Evolutionary conservation across 1,140 invertebrate species (phyloP).

Genomic region (Sycobia sp.): DNA sequence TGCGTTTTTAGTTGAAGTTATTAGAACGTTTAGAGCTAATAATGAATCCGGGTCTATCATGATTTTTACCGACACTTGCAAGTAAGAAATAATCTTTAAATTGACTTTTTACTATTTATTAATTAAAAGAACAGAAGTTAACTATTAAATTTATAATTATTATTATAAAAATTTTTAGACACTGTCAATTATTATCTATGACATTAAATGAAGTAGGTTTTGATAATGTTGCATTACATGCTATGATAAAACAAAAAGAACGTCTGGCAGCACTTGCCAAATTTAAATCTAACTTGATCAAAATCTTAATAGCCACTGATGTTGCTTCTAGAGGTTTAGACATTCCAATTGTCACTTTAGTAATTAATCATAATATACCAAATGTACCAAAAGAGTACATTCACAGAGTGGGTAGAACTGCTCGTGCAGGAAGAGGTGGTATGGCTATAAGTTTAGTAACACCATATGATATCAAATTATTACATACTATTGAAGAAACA

Average conservation of each 20-base stretch:
- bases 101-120: constrained; percentile 8
- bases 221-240: constrained; percentile 85
- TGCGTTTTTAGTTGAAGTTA: constrained; percentile 88
- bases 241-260: constrained; percentile 82
- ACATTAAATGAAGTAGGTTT: constrained; percentile 85
- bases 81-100: constrained; percentile 65
- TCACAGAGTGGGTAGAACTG: constrained; percentile 95
- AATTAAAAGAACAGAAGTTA: not conserved
- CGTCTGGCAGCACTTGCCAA: constrained; percentile 77
- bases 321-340: constrained; percentile 93
- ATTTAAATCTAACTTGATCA: constrained; percentile 84
- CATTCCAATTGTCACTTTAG: constrained; percentile 86
- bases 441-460: constrained; percentile 89
- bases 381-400: constrained; percentile 91
- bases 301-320: constrained; percentile 94
- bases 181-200: constrained; percentile 85
- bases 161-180: constrained; percentile 60
- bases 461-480: constrained; percentile 85
- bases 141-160: not conserved
- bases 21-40: constrained; percentile 77
- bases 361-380: constrained; percentile 94
- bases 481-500: constrained; percentile 84
- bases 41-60: constrained; percentile 83
- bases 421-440: constrained; percentile 86
- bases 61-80: constrained; percentile 94